These are phyloP conservation scores for Chaetodon trifasciatus DNA, from an alignment of 2,797 vertebrate genomes.

Conservation along the genomic window DNA sequence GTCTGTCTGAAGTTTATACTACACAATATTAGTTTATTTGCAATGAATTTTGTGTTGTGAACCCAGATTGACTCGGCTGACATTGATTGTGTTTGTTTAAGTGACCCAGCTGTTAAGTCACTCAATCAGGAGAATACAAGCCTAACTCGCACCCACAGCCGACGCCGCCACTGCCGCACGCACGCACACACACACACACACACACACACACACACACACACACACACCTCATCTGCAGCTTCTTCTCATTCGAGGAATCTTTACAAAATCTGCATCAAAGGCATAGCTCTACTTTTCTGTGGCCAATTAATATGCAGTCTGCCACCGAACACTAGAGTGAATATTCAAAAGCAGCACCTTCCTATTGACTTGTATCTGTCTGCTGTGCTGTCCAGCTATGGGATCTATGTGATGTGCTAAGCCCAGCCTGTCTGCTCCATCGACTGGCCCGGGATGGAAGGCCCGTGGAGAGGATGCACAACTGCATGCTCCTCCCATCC, in stretches of 20 bases:
- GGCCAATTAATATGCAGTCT: conserved; percentile 69
- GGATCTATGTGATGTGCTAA: conserved; percentile 80
- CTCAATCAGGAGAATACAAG: conserved; percentile 47
- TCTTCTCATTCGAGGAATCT: conserved; percentile 26
- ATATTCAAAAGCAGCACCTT: conserved; percentile 78
- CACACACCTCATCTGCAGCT: background rate
- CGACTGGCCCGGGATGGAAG: conserved; percentile 79
- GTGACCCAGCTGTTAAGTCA: conserved; percentile 57
- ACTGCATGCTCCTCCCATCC: conserved; percentile 83
- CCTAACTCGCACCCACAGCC: conserved; percentile 29
- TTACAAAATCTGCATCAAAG: conserved; percentile 37
- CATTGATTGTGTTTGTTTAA: conserved; percentile 58
- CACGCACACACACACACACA: background rate
- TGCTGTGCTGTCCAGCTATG: conserved; percentile 60
- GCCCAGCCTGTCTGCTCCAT: conserved; percentile 79
- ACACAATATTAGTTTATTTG: conserved; percentile 71
- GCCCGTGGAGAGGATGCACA: conserved; percentile 79
- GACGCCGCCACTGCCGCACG: background rate
- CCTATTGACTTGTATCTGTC: conserved; percentile 80
- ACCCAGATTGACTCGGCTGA: conserved; percentile 43
- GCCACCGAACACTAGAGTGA: conserved; percentile 65
- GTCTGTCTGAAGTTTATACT: conserved; percentile 74
- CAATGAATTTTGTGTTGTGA: conserved; percentile 50
- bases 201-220: background rate
- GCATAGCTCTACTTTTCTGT: conserved; percentile 26